Conservation (phyloP, 2,888 invertebrate species). For the Drosophila melanocephala region DNA sequence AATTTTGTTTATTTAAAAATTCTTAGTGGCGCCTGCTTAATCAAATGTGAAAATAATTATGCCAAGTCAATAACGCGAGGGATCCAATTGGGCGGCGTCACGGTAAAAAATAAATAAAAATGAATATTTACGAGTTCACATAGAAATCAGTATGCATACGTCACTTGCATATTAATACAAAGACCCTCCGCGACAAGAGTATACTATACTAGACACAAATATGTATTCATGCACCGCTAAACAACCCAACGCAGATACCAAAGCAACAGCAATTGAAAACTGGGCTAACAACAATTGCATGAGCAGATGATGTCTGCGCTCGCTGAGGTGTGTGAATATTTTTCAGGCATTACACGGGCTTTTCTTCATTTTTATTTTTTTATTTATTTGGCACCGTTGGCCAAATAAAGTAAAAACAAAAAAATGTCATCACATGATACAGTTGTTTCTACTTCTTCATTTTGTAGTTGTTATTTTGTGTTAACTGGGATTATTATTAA, state of each 20-base stretch:
- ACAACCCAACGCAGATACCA: constrained; percentile 22
- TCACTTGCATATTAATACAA: constrained; percentile 21
- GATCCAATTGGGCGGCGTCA: constrained; percentile 24
- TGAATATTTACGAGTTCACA: constrained; percentile 21
- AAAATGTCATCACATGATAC: constrained; percentile 74
- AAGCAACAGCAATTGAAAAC: constrained; percentile 55
- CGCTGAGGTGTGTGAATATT: constrained; percentile 74
- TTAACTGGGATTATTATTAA: constrained; percentile 63
- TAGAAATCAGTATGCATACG: neutral
- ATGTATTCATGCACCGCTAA: constrained; percentile 53
- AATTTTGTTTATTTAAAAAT: neutral
- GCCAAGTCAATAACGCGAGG: constrained; percentile 16
- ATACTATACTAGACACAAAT: constrained; percentile 10
- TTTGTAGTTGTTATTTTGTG: constrained; percentile 24
- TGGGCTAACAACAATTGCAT: constrained; percentile 78
- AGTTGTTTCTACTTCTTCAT: constrained; percentile 28
- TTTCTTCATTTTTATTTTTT: constrained; percentile 17
- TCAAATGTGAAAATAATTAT: constrained; percentile 18
- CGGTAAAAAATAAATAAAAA: constrained; percentile 7
- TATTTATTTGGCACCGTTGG: constrained; percentile 42
- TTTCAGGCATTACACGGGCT: constrained; percentile 65
- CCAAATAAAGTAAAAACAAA: constrained; percentile 62
- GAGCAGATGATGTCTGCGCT: constrained; percentile 56
- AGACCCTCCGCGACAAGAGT: constrained; percentile 28
- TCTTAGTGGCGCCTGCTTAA: neutral